These are phyloP conservation scores for Cariama cristata DNA, from an alignment of 2,113 vertebrate genomes.

Conservation along the genomic window DNA sequence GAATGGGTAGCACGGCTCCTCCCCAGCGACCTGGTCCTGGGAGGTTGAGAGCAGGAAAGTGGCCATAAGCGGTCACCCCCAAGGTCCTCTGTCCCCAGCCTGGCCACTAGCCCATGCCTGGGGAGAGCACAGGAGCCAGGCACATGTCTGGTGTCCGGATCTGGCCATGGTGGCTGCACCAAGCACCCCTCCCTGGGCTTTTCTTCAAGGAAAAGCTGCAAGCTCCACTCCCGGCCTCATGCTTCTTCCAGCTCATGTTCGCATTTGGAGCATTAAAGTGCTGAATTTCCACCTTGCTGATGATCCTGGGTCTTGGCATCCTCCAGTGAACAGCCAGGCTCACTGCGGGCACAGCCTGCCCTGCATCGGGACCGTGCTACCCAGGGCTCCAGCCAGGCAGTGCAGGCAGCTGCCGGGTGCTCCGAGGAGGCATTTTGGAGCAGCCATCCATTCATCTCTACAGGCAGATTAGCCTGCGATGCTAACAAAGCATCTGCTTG, in stretches of 20 bases:
- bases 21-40: neutral
- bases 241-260: neutral
- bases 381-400: neutral
- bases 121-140: neutral
- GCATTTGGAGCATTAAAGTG: neutral
- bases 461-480: neutral
- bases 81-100: neutral
- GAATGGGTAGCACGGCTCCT: neutral
- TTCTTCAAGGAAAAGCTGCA: neutral
- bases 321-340: accelerated
- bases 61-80: neutral
- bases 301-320: neutral
- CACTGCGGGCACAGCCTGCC: neutral
- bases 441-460: neutral
- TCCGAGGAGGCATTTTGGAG: neutral
- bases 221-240: neutral
- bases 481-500: neutral
- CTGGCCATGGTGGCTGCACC: accelerated
- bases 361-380: neutral
- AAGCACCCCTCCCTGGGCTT: neutral
- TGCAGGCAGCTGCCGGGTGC: neutral
- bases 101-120: accelerated
- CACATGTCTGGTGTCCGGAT: neutral
- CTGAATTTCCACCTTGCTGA: neutral
- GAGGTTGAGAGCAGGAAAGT: neutral